Conservation (phyloP, 2,797 vertebrate genomes). For the Takifugu ocellatus region DNA sequence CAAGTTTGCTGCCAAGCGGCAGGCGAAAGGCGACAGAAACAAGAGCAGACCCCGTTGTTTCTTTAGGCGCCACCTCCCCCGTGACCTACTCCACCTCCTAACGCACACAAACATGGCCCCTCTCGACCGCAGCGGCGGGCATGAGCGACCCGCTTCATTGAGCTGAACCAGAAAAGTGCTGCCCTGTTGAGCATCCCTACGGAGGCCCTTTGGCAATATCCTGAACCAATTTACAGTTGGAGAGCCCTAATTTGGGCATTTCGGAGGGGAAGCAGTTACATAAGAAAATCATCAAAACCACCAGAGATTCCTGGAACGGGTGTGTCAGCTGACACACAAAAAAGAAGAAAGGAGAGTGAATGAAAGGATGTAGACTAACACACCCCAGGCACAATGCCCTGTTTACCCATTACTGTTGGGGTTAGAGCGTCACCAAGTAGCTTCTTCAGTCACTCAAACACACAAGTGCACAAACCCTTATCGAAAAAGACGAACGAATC, state of each 20-base stretch:
- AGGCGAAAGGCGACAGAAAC: conserved; percentile 71
- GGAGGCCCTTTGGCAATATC: conserved; percentile 46
- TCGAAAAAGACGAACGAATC: background rate
- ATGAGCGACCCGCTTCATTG: conserved; percentile 46
- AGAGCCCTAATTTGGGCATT: conserved; percentile 55
- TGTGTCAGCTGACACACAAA: conserved; percentile 65
- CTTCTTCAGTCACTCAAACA: conserved; percentile 16
- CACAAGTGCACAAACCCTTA: conserved; percentile 5
- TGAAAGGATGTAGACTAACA: conserved; percentile 54
- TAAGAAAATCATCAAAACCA: conserved; percentile 67
- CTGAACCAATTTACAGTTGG: conserved; percentile 52
- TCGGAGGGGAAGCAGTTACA: conserved; percentile 65
- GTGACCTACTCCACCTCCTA: conserved; percentile 32
- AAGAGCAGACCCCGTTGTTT: conserved; percentile 66
- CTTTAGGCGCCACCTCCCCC: conserved; percentile 43
- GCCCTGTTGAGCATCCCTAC: conserved; percentile 46
- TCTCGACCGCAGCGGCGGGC: conserved; percentile 47
- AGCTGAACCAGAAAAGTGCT: conserved; percentile 49
- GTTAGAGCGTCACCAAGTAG: conserved; percentile 21
- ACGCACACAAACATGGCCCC: conserved; percentile 28
- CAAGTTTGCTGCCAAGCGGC: conserved; percentile 68
- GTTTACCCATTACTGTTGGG: conserved; percentile 39
- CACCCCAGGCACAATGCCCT: conserved; percentile 45
- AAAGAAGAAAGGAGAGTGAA: conserved; percentile 38
- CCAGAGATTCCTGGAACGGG: conserved; percentile 74